A percentile compares a stretch with the other conserved stretches of the same genome.
Evolutionary conservation across 2,888 invertebrate genomes (phyloP).

Genomic region (Anticlea derivata): DNA sequence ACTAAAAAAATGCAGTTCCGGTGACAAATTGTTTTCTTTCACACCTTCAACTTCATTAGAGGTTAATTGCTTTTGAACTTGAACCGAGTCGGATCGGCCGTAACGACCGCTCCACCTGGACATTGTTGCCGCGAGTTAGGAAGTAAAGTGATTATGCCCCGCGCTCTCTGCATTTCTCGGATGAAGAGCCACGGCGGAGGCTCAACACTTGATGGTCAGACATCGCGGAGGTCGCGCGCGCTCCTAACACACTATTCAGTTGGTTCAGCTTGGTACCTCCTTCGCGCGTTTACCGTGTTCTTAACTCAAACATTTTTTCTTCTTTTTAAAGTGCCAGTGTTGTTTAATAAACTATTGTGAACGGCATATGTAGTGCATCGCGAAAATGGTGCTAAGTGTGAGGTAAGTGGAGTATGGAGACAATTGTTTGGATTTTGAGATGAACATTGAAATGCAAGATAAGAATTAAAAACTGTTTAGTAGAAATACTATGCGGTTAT

Average conservation of each 20-base stretch:
- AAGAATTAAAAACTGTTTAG: background rate
- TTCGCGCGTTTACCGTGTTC: slow-evolving; percentile 31
- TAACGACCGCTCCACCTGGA: slow-evolving; percentile 58
- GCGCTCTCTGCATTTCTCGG: slow-evolving; percentile 55
- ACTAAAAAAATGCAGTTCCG: slow-evolving; percentile 27
- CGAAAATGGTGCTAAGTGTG: slow-evolving; percentile 72
- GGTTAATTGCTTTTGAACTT: slow-evolving; percentile 51
- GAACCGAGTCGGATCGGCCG: slow-evolving; percentile 53
- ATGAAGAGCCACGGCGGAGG: slow-evolving; percentile 64
- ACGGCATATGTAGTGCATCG: slow-evolving; percentile 37
- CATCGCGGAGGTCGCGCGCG: slow-evolving; percentile 48
- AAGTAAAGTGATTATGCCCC: slow-evolving; percentile 60
- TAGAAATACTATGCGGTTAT: background rate
- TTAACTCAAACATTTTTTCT: slow-evolving; percentile 4
- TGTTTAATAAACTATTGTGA: slow-evolving; percentile 46
- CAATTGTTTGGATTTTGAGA: slow-evolving; percentile 26
- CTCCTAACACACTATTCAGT: slow-evolving; percentile 18
- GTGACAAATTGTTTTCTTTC: slow-evolving; percentile 30
- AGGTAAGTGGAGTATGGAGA: slow-evolving; percentile 67
- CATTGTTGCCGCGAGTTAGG: slow-evolving; percentile 47
- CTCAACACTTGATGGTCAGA: slow-evolving; percentile 61
- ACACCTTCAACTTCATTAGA: slow-evolving; percentile 33
- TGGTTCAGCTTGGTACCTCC: too few relatives aligned
- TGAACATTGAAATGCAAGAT: slow-evolving; percentile 33
- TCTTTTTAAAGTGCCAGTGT: slow-evolving; percentile 36